Conservation (phyloP, 2,113 vertebrate genomes). For the Arvicanthis niloticus region DNA sequence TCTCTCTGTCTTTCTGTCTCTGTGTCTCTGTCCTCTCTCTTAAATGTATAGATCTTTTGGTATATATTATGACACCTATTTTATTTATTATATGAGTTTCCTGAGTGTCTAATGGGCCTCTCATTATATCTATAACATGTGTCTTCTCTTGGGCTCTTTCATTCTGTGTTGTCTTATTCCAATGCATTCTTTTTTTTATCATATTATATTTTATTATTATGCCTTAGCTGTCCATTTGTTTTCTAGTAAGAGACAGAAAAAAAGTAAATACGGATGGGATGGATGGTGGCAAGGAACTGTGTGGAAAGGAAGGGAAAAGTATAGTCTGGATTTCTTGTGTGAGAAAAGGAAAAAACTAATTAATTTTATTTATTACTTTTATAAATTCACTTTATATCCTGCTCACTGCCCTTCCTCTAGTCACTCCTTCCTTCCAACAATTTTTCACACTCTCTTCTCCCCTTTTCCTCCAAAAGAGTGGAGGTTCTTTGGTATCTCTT, state of each 20-base stretch:
- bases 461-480: too few species aligned
- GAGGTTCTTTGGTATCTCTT: too few species aligned
- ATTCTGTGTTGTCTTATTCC: background rate
- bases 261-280: background rate
- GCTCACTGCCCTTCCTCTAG: too few species aligned
- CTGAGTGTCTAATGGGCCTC: too few species aligned
- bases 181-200: background rate
- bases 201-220: too few species aligned
- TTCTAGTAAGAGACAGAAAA: background rate
- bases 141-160: background rate
- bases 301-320: background rate
- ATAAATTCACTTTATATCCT: too few species aligned
- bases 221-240: background rate
- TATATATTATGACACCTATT: background rate
- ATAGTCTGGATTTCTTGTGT: background rate
- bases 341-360: background rate
- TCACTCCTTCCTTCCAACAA: too few species aligned
- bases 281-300: rapidly evolving
- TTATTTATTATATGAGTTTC: too few species aligned
- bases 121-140: background rate
- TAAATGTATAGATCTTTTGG: background rate
- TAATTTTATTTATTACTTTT: too few species aligned
- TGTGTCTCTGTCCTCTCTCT: background rate
- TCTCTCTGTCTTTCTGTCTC: too few species aligned
- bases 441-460: too few species aligned